phyloP scores from a whole-genome alignment of 2,888 invertebrate species.

The Ormia ochracea region DNA sequence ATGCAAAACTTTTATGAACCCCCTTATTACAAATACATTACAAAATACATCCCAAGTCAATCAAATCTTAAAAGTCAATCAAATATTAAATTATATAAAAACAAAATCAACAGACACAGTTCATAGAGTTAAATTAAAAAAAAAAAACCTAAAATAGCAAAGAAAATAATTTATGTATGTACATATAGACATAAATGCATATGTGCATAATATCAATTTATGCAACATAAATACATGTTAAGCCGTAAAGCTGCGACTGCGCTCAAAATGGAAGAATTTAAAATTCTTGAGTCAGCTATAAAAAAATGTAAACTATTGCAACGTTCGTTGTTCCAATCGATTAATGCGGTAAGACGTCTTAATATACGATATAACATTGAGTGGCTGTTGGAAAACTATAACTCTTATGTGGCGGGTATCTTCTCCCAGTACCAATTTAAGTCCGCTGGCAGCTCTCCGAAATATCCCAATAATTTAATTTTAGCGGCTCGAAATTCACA shows the following conservation, averaged over 20 bases:
- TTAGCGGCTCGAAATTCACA: conserved; percentile 62
- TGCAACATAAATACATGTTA: background rate
- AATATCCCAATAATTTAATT: conserved; percentile 14
- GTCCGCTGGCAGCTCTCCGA: background rate
- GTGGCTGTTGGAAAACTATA: conserved; percentile 66
- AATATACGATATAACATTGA: conserved; percentile 68
- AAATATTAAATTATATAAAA: background rate
- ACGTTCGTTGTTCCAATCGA: conserved; percentile 63
- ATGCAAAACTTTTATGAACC: no score
- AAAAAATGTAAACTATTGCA: conserved; percentile 65
- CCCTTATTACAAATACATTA: no score
- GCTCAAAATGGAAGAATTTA: conserved; percentile 64
- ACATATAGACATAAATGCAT: background rate
- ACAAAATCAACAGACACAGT: conserved; percentile 2
- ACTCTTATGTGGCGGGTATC: conserved; percentile 64
- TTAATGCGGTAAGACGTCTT: conserved; percentile 65
- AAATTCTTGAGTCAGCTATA: conserved; percentile 64
- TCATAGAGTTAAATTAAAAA: background rate
- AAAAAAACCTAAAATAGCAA: background rate
- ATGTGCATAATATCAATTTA: background rate
- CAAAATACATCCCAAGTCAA: background rate
- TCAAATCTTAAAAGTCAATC: background rate
- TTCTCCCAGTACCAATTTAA: conserved; percentile 63
- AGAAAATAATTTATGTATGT: background rate
- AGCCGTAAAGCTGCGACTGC: background rate